These are phyloP conservation scores for Hypomecis punctinalis DNA, from an alignment of 2,888 invertebrate genomes.

Conservation along the genomic window DNA sequence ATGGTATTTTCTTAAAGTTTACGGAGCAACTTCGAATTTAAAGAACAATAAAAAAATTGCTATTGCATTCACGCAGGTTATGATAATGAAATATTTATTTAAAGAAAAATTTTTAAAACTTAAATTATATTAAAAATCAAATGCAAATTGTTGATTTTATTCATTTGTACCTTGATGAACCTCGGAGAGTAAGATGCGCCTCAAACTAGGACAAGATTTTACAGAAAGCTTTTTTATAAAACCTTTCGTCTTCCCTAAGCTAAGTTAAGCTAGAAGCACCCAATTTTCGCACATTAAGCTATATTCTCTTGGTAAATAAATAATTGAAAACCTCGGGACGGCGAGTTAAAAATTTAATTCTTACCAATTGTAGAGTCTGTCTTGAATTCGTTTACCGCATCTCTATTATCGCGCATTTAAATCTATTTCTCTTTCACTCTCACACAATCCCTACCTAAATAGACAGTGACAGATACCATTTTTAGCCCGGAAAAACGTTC, in stretches of 20 bases:
- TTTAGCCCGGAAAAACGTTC: no score
- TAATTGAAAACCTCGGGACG: constrained; percentile 45
- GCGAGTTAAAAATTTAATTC: constrained; percentile 45
- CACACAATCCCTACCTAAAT: not conserved
- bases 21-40: no score
- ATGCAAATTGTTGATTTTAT: no score
- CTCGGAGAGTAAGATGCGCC: no score
- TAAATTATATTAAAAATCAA: no score
- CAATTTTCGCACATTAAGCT: constrained; percentile 31
- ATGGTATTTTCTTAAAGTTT: no score
- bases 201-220: not conserved
- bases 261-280: not conserved
- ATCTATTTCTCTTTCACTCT: not conserved
- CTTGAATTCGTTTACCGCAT: constrained; percentile 37
- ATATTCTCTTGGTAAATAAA: constrained; percentile 44
- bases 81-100: no score
- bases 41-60: no score
- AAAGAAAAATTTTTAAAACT: no score
- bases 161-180: no score
- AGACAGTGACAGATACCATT: no score
- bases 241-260: not conserved
- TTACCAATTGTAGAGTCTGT: constrained; percentile 27
- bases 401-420: not conserved
- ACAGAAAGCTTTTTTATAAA: not conserved
- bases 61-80: no score